Conservation (phyloP, 2,797 vertebrate species). For the Threskiornis aethiopicus region DNA sequence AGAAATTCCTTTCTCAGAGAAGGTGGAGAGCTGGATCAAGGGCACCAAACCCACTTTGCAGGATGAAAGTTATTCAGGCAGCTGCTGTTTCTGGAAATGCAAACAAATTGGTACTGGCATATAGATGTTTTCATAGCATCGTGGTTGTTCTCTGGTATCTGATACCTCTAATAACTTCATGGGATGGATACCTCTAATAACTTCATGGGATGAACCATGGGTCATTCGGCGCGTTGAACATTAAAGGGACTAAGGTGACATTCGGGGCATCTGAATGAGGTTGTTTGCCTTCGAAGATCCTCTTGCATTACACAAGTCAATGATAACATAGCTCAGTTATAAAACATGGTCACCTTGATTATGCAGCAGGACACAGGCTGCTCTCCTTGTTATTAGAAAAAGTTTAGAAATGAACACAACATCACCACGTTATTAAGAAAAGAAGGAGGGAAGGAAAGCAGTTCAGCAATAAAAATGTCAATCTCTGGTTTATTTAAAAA, state of each 20-base stretch:
- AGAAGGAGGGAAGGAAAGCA: background rate
- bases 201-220: background rate
- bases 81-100: background rate
- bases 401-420: background rate
- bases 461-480: slow-evolving; percentile 12
- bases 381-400: background rate
- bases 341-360: background rate
- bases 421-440: background rate
- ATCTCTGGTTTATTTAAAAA: background rate
- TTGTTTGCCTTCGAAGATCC: background rate
- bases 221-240: fast-evolving
- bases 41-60: background rate
- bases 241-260: background rate
- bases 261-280: background rate
- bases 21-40: background rate
- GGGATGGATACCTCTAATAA: background rate
- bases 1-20: background rate
- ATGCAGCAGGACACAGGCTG: background rate
- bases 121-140: background rate
- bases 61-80: background rate
- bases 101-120: fast-evolving
- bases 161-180: no score
- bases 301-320: background rate
- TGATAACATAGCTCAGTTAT: background rate
- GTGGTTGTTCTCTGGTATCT: background rate